Conservation (phyloP, 23 tunicate genomes). For the Oikopleura albicans region DNA sequence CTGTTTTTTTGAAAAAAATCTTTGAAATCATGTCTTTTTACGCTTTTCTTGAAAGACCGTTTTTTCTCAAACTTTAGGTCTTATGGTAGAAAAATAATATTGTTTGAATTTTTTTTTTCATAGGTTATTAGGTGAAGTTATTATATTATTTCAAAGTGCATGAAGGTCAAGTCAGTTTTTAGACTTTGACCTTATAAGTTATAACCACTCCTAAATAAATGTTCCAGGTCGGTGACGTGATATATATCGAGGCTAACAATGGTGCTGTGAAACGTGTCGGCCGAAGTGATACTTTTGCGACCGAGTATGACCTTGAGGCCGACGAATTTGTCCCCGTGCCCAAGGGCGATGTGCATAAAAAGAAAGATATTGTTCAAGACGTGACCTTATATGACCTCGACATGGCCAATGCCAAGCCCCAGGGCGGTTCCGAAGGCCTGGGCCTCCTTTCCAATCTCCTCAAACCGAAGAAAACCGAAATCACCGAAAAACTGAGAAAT, state of each 20-base stretch:
- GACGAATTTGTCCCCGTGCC: conserved; percentile 97
- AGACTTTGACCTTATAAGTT: too few species aligned
- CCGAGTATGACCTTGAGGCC: conserved; percentile 92
- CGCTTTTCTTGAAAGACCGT: too few species aligned
- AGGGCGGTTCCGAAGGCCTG: conserved; percentile 91
- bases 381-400: conserved; percentile 91
- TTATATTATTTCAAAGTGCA: too few species aligned
- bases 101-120: too few species aligned
- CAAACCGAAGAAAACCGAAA: conserved; percentile 98
- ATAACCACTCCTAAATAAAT: too few species aligned
- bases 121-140: too few species aligned
- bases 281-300: conserved; percentile 84
- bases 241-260: conserved; percentile 95
- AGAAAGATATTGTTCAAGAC: conserved; percentile 91
- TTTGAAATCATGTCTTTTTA: too few species aligned
- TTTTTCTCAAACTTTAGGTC: too few species aligned
- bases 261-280: conserved; percentile 95
- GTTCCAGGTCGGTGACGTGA: conserved; percentile 78
- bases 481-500: conserved; percentile 78
- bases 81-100: too few species aligned
- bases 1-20: too few species aligned
- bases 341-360: conserved; percentile 90
- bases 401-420: conserved; percentile 90
- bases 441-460: conserved; percentile 74
- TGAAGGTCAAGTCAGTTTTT: too few species aligned